A percentile compares a stretch with the other conserved stretches of the same genome.
These are phyloP conservation scores for Cyphotilapia sp. DNA, from an alignment of 2,113 vertebrate species.

Conservation along the genomic window DNA sequence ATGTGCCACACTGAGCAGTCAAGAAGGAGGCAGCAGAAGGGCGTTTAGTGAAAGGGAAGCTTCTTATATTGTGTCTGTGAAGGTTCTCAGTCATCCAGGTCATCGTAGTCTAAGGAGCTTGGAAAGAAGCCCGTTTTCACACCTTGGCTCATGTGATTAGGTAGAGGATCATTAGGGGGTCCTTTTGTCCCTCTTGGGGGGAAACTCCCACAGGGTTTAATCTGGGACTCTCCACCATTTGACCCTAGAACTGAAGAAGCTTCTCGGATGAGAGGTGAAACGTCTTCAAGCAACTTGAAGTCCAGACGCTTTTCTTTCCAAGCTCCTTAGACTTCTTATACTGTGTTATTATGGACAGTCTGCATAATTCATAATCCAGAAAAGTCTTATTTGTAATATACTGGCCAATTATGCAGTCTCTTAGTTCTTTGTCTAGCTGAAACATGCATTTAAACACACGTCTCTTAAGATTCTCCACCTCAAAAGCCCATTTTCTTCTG, in stretches of 20 bases:
- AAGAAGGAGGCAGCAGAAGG: not conserved
- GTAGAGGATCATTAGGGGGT: not conserved
- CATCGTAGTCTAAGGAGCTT: not conserved
- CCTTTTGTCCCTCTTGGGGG: rapidly evolving
- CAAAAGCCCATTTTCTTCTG: not conserved
- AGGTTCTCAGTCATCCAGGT: not conserved
- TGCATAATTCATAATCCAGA: not conserved
- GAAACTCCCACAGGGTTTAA: not conserved
- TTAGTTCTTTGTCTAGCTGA: not conserved
- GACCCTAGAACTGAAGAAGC: not conserved
- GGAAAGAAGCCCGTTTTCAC: not conserved
- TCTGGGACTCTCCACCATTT: not conserved
- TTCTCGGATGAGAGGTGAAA: not conserved
- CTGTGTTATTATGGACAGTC: not conserved
- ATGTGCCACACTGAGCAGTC: conserved; percentile 80
- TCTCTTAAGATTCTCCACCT: not conserved
- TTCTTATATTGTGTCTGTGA: not conserved
- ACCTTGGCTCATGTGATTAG: not conserved
- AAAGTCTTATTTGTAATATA: not conserved
- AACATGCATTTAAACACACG: not conserved
- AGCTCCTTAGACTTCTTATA: not conserved
- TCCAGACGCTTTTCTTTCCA: not conserved
- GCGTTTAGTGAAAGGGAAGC: not conserved
- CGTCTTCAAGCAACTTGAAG: rapidly evolving
- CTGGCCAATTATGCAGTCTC: not conserved